Conservation (phyloP, 2,113 vertebrate genomes). For the Sapajus apella region DNA sequence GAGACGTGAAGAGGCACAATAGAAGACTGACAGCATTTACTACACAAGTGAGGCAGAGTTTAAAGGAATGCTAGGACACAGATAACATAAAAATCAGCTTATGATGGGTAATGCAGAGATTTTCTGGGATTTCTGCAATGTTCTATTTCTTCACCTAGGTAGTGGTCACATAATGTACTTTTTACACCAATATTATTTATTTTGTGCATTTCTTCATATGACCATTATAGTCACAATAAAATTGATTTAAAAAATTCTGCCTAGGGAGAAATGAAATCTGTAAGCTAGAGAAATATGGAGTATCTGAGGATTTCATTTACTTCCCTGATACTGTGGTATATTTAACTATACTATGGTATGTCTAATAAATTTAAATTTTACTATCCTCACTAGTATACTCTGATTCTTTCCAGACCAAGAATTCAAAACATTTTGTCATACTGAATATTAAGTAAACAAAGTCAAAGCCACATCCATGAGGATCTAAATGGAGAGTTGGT, state of each 20-base stretch:
- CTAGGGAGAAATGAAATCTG: not conserved
- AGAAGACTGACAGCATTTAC: not conserved
- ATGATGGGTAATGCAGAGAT: not conserved
- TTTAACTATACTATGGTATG: not conserved
- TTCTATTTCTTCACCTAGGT: constrained; percentile 29
- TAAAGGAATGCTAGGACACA: not conserved
- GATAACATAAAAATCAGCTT: not conserved
- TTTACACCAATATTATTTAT: not conserved
- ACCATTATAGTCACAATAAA: constrained; percentile 25
- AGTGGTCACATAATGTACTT: not conserved
- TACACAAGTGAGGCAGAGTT: not conserved
- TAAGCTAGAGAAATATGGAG: not conserved
- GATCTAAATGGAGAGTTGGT: not conserved
- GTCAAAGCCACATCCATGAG: not conserved
- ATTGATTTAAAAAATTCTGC: constrained; percentile 6
- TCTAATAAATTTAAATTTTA: constrained; percentile 10
- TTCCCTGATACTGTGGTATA: not conserved
- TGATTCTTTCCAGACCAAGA: constrained; percentile 31
- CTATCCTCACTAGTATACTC: not conserved
- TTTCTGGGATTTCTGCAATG: not conserved
- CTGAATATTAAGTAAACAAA: not conserved
- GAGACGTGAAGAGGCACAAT: not conserved
- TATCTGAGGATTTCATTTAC: not conserved
- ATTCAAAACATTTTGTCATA: constrained; percentile 29
- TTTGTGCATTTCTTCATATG: not conserved